Conservation (phyloP, 53 echinoderm and acorn worm species). For the Crossaster papposus region DNA sequence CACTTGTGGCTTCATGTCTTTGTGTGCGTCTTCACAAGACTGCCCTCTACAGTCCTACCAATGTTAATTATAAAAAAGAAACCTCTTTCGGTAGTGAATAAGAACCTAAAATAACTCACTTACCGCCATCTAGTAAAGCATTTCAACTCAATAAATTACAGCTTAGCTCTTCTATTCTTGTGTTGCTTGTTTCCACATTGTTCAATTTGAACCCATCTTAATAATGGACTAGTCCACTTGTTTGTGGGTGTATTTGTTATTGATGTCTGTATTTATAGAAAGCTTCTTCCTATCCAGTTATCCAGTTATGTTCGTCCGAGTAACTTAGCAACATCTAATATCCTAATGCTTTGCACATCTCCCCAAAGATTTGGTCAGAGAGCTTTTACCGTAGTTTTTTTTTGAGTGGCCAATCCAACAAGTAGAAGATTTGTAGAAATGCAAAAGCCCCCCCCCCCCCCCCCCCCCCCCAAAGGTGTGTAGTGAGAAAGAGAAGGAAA, state of each 20-base stretch:
- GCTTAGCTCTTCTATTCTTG: not conserved
- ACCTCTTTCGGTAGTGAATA: not conserved
- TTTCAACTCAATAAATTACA: not conserved
- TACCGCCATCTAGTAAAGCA: not conserved
- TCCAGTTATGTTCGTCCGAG: not conserved
- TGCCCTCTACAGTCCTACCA: not conserved
- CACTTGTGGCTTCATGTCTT: not conserved
- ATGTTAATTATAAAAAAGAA: not conserved
- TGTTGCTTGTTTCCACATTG: not conserved
- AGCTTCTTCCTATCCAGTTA: not conserved
- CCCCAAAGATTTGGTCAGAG: slow-evolving; percentile 38
- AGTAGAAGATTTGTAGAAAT: not conserved
- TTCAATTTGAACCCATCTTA: not conserved
- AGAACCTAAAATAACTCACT: not conserved
- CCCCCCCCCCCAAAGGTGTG: not conserved
- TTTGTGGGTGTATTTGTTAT: not conserved
- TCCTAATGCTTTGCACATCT: slow-evolving; percentile 34
- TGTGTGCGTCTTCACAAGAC: not conserved
- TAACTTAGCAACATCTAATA: slow-evolving; percentile 25
- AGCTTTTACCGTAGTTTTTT: not conserved
- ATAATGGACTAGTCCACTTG: slow-evolving; percentile 19
- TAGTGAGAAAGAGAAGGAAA: not conserved
- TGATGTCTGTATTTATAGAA: slow-evolving; percentile 16
- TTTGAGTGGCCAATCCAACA: not conserved
- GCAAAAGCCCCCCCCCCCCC: no score